Evolutionary conservation across 2,797 vertebrate genomes (phyloP).

Genomic region (Aplochiton taeniatus): DNA sequence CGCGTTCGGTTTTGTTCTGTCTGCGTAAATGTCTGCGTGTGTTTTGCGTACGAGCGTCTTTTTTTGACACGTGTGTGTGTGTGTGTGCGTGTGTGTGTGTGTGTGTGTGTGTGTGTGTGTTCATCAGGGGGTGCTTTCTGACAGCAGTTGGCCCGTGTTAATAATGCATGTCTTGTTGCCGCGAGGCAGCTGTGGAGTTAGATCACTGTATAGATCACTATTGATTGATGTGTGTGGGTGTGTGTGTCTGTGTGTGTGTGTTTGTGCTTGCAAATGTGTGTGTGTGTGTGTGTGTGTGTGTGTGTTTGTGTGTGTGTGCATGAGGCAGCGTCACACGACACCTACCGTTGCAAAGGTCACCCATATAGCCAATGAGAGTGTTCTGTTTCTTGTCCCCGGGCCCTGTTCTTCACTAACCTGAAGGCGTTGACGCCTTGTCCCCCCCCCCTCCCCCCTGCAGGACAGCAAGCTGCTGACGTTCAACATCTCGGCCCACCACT

Average conservation of each 20-base stretch:
- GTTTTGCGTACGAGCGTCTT: not conserved
- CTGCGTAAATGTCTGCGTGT: not conserved
- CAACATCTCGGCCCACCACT: conserved; percentile 87
- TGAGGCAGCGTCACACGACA: conserved; percentile 38
- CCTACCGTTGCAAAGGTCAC: conserved; percentile 2
- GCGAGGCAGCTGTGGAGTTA: conserved; percentile 57
- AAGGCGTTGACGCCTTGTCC: not conserved
- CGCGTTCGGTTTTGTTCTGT: not conserved
- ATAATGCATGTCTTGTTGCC: conserved; percentile 71
- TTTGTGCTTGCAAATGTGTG: not conserved
- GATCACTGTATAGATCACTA: conserved; percentile 63
- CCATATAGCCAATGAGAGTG: too few species aligned
- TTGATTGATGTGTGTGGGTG: conserved; percentile 53
- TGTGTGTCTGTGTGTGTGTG: conserved; percentile 21
- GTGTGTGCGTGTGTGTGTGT: conserved; percentile 11
- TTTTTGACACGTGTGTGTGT: not conserved
- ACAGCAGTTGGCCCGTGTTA: conserved; percentile 53
- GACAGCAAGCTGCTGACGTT: conserved; percentile 89
- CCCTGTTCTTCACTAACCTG: too few species aligned
- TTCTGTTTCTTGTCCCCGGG: too few species aligned
- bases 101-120: conserved; percentile 28
- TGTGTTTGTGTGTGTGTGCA: conserved; percentile 41
- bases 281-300: conserved; percentile 13
- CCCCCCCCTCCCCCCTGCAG: conserved; percentile 57
- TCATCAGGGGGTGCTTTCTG: conserved; percentile 55